Evolutionary conservation across 2,888 invertebrate genomes (phyloP).

Genomic region (Mesoligia furuncula): DNA sequence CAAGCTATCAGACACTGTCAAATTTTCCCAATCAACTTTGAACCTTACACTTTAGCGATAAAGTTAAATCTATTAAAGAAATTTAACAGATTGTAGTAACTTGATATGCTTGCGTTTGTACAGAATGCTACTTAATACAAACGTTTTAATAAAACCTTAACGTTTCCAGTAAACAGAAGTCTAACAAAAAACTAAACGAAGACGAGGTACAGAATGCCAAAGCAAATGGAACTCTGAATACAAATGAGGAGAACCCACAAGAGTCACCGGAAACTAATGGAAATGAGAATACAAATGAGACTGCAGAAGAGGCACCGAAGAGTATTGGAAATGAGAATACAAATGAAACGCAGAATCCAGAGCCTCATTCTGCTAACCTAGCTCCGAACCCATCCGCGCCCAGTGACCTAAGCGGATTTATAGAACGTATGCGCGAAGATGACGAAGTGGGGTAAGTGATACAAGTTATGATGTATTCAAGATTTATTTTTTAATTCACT

Average conservation of each 20-base stretch:
- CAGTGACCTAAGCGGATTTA: background rate
- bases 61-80: no score
- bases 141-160: background rate
- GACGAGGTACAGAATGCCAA: background rate
- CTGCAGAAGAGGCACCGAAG: no score
- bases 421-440: background rate
- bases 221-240: background rate
- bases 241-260: background rate
- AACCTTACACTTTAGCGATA: no score
- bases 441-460: constrained; percentile 19
- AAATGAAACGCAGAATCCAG: background rate
- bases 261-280: no score
- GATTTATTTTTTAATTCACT: no score
- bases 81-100: no score
- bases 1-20: no score
- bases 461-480: background rate
- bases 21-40: no score
- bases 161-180: background rate
- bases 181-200: background rate
- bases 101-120: no score
- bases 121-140: no score
- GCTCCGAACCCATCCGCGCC: background rate
- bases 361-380: background rate
- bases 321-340: background rate
- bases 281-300: background rate